Conservation (phyloP, 2,888 invertebrate species). For the Hydraecia micacea region DNA sequence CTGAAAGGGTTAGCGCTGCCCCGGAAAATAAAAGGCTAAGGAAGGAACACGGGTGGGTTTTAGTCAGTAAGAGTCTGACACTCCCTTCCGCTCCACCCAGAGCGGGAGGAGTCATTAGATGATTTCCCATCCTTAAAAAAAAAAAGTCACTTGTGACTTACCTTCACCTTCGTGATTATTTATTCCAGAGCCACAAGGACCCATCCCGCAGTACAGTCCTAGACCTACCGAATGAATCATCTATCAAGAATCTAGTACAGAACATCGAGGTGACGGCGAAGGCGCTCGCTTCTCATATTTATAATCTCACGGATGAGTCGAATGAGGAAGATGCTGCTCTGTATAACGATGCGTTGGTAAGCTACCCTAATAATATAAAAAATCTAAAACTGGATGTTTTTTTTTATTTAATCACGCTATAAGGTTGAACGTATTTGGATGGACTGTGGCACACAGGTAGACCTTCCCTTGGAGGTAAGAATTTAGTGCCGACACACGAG, state of each 20-base stretch:
- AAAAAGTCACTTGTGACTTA: no score
- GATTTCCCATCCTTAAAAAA: no score
- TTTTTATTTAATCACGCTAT: background rate
- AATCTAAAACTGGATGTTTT: background rate
- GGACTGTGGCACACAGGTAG: background rate
- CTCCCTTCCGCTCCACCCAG: no score
- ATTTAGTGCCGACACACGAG: no score
- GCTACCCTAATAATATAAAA: slow-evolving; percentile 58
- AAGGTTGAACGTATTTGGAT: background rate
- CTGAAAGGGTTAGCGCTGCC: no score
- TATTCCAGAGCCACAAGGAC: slow-evolving; percentile 91
- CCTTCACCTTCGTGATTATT: no score
- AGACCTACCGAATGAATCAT: slow-evolving; percentile 90
- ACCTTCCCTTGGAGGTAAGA: background rate
- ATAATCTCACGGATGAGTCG: slow-evolving; percentile 91
- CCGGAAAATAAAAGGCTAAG: no score
- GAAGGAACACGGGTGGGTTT: no score
- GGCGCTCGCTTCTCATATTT: slow-evolving; percentile 95
- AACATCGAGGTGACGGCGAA: slow-evolving; percentile 95
- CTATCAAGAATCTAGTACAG: slow-evolving; percentile 90
- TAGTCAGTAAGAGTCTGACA: no score
- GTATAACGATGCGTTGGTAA: slow-evolving; percentile 94
- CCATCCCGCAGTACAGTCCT: slow-evolving; percentile 91
- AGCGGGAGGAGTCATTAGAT: no score
- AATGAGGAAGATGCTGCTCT: slow-evolving; percentile 87